Percentiles rank a stretch among this genome's conserved stretches.
These are phyloP conservation scores for Isoperla grammatica DNA, from an alignment of 2,888 invertebrate species.

Conservation along the genomic window DNA sequence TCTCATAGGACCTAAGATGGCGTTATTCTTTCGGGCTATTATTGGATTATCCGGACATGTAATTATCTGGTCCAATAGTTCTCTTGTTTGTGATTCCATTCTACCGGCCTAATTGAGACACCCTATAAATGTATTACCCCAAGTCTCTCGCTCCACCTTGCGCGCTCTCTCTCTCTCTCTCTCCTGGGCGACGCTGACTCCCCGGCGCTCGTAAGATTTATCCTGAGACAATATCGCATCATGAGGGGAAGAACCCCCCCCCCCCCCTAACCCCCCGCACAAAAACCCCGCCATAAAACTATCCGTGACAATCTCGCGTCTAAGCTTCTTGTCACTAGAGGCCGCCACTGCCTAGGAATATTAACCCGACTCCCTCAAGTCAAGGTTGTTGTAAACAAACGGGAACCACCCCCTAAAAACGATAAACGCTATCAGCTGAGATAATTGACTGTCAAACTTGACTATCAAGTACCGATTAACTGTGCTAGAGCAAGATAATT, in stretches of 20 bases:
- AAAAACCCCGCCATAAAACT: constrained; percentile 13
- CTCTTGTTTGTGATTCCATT: constrained; percentile 13
- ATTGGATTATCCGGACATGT: neutral
- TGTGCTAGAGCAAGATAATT: too few species aligned
- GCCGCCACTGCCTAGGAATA: too few species aligned
- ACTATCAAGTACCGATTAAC: too few species aligned
- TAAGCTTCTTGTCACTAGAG: constrained; percentile 11
- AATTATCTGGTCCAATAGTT: constrained; percentile 16
- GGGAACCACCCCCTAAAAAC: too few species aligned
- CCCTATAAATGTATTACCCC: constrained; percentile 12
- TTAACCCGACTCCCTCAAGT: too few species aligned
- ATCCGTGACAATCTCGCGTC: constrained; percentile 11
- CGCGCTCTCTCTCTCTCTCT: neutral
- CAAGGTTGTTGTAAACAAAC: too few species aligned
- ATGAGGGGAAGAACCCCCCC: too few species aligned
- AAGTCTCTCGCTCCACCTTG: neutral
- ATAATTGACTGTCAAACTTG: too few species aligned
- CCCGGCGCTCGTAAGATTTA: constrained; percentile 18
- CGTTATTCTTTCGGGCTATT: too few species aligned
- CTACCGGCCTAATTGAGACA: constrained; percentile 9
- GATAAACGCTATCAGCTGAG: too few species aligned
- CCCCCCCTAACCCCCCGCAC: neutral
- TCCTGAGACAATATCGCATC: constrained; percentile 18
- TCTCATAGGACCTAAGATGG: too few species aligned
- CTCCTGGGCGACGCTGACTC: too few species aligned